These are phyloP conservation scores for Cydia fagiglandana DNA, from an alignment of 1,140 invertebrate genomes.

Conservation along the genomic window DNA sequence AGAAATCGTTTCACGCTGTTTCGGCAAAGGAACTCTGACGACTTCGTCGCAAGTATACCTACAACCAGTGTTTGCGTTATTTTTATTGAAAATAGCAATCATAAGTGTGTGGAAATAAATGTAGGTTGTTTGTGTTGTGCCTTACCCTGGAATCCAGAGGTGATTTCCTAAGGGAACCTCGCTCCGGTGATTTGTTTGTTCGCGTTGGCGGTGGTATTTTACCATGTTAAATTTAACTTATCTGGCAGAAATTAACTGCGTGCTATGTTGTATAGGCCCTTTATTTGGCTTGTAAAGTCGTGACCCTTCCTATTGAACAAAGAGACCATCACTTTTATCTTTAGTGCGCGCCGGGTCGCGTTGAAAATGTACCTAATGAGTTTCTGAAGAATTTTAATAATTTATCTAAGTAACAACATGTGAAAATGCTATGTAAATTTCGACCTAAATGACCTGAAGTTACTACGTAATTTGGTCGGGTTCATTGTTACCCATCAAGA, in stretches of 20 bases:
- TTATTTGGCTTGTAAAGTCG: slow-evolving; percentile 13
- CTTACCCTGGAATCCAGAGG: not conserved
- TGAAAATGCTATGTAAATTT: not conserved
- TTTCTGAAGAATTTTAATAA: not conserved
- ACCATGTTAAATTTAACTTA: slow-evolving; percentile 27
- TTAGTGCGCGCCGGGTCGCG: slow-evolving; percentile 5
- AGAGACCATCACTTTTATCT: slow-evolving; percentile 24
- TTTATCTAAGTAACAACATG: not conserved
- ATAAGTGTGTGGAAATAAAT: slow-evolving; percentile 22
- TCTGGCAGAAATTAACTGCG: slow-evolving; percentile 17
- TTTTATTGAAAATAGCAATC: slow-evolving; percentile 25
- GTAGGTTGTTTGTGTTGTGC: slow-evolving; percentile 14
- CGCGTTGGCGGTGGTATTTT: slow-evolving; percentile 1
- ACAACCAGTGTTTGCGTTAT: slow-evolving; percentile 18
- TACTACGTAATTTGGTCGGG: too few species aligned
- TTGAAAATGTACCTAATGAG: slow-evolving; percentile 28
- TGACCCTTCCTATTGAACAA: slow-evolving; percentile 27
- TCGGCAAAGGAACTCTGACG: slow-evolving; percentile 6
- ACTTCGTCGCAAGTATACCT: slow-evolving; percentile 19
- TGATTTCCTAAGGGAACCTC: slow-evolving; percentile 30
- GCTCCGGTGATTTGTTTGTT: slow-evolving; percentile 23
- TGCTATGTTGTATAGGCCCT: slow-evolving; percentile 5
- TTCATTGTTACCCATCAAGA: too few species aligned
- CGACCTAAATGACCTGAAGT: too few species aligned
- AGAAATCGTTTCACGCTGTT: slow-evolving; percentile 6